These are phyloP conservation scores for Notocelia uddmanniana DNA, from an alignment of 2,888 invertebrate species.

Conservation along the genomic window DNA sequence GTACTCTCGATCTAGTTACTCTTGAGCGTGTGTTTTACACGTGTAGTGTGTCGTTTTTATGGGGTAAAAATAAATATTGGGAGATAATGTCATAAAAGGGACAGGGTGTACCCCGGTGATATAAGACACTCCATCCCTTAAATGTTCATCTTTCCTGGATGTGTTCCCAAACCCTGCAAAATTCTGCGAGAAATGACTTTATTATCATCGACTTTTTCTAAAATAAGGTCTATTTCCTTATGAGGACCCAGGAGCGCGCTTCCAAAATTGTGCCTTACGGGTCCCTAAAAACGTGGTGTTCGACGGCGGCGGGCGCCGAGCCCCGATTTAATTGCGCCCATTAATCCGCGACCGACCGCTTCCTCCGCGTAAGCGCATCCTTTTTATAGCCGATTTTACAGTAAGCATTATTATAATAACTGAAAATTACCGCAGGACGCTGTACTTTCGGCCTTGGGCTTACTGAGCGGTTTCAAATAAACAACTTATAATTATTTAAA, in stretches of 20 bases:
- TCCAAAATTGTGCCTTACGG: slow-evolving; percentile 10
- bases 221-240: too few species aligned
- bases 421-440: slow-evolving; percentile 37
- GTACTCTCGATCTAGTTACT: too few species aligned
- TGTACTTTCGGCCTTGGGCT: slow-evolving; percentile 23
- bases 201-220: not conserved
- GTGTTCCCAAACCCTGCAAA: too few species aligned
- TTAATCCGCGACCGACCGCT: slow-evolving; percentile 68
- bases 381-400: slow-evolving; percentile 56
- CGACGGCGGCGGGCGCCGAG: slow-evolving; percentile 54
- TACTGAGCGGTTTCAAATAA: slow-evolving; percentile 34
- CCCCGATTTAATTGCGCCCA: slow-evolving; percentile 74
- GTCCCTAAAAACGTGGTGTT: slow-evolving; percentile 51
- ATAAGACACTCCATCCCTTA: too few species aligned
- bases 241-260: not conserved
- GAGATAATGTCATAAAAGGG: too few species aligned
- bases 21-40: too few species aligned
- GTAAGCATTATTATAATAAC: slow-evolving; percentile 47
- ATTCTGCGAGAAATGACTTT: too few species aligned
- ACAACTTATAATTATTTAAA: slow-evolving; percentile 25
- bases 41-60: too few species aligned
- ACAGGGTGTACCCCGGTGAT: too few species aligned
- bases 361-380: slow-evolving; percentile 56
- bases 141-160: too few species aligned
- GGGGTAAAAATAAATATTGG: too few species aligned